phyloP scores from a whole-genome alignment of 2,797 vertebrate species.

The Thaleichthys pacificus region DNA sequence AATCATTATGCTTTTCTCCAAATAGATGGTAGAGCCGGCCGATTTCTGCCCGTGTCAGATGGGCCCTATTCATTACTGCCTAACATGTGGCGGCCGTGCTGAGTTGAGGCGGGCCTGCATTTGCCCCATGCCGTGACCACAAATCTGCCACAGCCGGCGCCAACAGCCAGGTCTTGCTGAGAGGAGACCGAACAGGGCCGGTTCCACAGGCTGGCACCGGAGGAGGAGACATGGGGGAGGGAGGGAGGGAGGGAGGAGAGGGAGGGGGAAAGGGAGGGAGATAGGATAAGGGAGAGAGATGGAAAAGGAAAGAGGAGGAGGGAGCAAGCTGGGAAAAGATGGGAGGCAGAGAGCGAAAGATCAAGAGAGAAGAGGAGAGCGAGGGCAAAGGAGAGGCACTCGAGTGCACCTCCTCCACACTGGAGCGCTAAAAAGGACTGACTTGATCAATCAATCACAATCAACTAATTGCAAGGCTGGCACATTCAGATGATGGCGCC shows the following conservation, averaged over 20 bases:
- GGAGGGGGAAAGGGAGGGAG: neutral
- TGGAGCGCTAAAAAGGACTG: constrained; percentile 24
- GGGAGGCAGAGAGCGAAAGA: too few species aligned
- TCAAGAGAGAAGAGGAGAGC: neutral
- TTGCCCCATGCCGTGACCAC: constrained; percentile 30
- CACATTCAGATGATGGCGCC: constrained; percentile 77
- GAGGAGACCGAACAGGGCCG: neutral
- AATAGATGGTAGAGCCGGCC: neutral
- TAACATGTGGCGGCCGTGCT: constrained; percentile 12
- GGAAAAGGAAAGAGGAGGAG: neutral
- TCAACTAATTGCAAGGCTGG: constrained; percentile 81
- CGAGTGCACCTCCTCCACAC: constrained; percentile 9
- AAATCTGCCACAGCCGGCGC: constrained; percentile 33
- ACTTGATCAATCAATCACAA: constrained; percentile 75
- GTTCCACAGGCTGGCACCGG: neutral
- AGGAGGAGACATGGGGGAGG: neutral
- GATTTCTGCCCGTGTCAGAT: neutral
- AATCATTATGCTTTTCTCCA: constrained; percentile 8
- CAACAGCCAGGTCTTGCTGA: neutral
- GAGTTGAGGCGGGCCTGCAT: constrained; percentile 22
- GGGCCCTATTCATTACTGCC: constrained; percentile 27
- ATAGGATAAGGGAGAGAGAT: neutral
- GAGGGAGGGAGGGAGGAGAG: neutral
- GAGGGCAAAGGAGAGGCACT: constrained; percentile 3
- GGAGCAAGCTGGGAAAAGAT: neutral